Conservation (phyloP, 2,797 vertebrate genomes). For the Lithobates sylvaticus region DNA sequence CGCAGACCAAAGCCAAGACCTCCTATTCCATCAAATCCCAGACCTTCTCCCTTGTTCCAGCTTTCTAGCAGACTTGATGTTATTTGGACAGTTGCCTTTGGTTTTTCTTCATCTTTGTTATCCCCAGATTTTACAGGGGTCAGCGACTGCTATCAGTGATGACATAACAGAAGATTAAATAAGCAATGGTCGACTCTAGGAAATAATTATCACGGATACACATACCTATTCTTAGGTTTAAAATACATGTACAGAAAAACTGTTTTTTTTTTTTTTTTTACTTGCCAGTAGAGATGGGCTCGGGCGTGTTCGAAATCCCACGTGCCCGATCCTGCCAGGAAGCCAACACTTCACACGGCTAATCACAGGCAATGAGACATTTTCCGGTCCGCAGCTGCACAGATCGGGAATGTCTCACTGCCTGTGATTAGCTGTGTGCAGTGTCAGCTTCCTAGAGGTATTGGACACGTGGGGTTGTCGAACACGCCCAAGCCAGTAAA, state of each 20-base stretch:
- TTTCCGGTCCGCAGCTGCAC: too few relatives aligned
- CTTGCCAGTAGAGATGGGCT: too few relatives aligned
- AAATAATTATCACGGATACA: neutral
- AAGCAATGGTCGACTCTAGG: neutral
- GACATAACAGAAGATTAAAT: neutral
- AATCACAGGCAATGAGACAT: too few relatives aligned
- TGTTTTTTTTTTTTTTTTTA: too few relatives aligned
- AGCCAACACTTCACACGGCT: too few relatives aligned
- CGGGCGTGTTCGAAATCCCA: too few relatives aligned
- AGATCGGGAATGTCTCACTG: too few relatives aligned
- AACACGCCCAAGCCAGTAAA: too few relatives aligned
- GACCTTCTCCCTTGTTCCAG: constrained; percentile 95
- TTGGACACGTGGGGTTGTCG: too few relatives aligned
- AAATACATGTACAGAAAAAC: neutral
- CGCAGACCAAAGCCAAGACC: constrained; percentile 90
- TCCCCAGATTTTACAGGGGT: constrained; percentile 93
- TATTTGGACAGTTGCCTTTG: constrained; percentile 91
- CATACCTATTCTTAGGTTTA: neutral
- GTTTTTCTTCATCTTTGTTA: constrained; percentile 89
- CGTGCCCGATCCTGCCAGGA: too few relatives aligned
- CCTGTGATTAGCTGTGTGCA: too few relatives aligned
- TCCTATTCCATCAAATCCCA: constrained; percentile 93
- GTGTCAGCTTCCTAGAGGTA: too few relatives aligned
- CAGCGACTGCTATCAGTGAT: constrained; percentile 80
- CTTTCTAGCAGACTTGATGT: constrained; percentile 92